A percentile compares a stretch with the other conserved stretches of the same genome.
Conservation (phyloP, 2,113 vertebrate species). For the Erythrocercus mccallii region DNA sequence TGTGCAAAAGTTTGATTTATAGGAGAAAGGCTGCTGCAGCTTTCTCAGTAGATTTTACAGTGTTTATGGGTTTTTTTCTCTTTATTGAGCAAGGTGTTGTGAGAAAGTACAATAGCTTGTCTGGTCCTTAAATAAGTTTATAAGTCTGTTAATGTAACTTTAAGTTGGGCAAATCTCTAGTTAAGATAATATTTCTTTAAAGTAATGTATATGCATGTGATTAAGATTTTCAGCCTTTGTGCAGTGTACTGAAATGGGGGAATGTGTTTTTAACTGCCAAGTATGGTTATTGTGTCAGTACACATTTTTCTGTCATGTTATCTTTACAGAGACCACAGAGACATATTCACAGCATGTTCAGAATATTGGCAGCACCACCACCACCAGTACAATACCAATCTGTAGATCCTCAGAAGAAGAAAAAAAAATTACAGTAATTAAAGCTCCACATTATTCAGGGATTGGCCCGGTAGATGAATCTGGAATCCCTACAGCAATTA, state of each 20-base stretch:
- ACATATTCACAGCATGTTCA: conserved; percentile 80
- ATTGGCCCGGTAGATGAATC: conserved; percentile 94
- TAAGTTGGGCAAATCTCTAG: background rate
- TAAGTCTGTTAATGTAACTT: background rate
- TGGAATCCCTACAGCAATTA: conserved; percentile 94
- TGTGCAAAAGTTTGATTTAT: background rate
- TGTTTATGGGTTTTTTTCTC: accelerated
- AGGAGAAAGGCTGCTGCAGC: background rate
- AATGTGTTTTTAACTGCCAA: background rate
- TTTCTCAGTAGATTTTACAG: background rate
- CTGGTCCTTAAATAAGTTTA: background rate
- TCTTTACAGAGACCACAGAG: conserved; percentile 74
- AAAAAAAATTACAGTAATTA: conserved; percentile 90
- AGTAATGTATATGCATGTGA: background rate
- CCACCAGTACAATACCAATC: conserved; percentile 84
- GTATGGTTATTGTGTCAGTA: background rate
- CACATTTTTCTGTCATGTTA: conserved; percentile 9
- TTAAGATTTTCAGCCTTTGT: background rate
- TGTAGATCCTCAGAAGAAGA: conserved; percentile 92
- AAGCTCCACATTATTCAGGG: conserved; percentile 93
- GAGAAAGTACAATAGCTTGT: background rate
- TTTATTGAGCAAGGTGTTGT: background rate
- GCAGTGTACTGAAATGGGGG: background rate
- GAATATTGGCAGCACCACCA: conserved; percentile 71
- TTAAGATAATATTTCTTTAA: background rate